These are phyloP conservation scores for Phragmatobia fuliginosa DNA, from an alignment of 2,888 invertebrate species.

Conservation along the genomic window DNA sequence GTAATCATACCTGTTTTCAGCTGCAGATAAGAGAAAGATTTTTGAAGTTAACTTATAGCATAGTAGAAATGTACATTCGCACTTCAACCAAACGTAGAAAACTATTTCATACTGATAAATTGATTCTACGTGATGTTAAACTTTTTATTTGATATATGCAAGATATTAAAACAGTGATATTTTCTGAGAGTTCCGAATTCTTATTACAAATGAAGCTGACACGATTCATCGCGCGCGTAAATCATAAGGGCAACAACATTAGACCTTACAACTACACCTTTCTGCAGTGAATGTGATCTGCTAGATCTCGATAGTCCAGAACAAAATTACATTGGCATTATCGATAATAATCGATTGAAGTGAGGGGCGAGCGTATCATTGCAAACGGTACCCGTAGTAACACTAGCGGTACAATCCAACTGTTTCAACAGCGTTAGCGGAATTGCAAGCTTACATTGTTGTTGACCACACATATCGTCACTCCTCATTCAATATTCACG, in stretches of 20 bases:
- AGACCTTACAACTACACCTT: slow-evolving; percentile 8
- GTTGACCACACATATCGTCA: slow-evolving; percentile 47
- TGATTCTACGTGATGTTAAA: background rate
- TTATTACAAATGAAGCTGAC: slow-evolving; percentile 35
- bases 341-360: slow-evolving; percentile 68
- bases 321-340: slow-evolving; percentile 67
- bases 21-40: background rate
- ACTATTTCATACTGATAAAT: background rate
- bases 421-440: slow-evolving; percentile 65
- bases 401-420: slow-evolving; percentile 74
- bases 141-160: background rate
- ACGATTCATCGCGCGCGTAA: slow-evolving; percentile 28
- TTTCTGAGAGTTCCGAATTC: background rate
- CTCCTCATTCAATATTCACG: slow-evolving; percentile 35
- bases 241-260: slow-evolving; percentile 8
- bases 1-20: background rate
- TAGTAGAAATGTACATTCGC: background rate
- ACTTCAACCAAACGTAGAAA: too few species aligned
- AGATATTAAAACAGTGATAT: background rate
- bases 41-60: background rate
- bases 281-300: slow-evolving; percentile 41
- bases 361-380: slow-evolving; percentile 64
- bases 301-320: slow-evolving; percentile 54
- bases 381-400: slow-evolving; percentile 74
- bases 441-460: slow-evolving; percentile 48